Evolutionary conservation across 2,113 vertebrate species (phyloP).

Genomic region (Euleptes europaea): DNA sequence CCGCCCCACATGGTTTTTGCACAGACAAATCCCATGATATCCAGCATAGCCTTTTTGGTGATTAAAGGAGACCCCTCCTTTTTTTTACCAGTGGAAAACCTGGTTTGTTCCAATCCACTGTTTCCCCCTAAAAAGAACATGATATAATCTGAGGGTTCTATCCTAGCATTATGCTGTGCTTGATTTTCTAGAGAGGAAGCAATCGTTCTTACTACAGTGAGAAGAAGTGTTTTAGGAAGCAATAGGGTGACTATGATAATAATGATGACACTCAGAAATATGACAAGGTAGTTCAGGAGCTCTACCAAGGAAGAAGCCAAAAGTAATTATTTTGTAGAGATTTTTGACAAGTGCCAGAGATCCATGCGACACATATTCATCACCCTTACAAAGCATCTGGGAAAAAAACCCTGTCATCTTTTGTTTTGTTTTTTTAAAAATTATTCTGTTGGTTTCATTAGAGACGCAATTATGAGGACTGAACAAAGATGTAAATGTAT

Average conservation of each 20-base stretch:
- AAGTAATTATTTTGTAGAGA: background rate
- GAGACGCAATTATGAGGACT: constrained; percentile 13
- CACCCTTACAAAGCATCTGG: background rate
- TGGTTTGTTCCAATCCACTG: no score
- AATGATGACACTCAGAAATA: background rate
- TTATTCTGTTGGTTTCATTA: background rate
- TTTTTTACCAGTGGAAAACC: no score
- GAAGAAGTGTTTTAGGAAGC: background rate
- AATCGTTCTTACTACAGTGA: background rate
- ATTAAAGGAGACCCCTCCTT: no score
- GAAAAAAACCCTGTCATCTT: background rate
- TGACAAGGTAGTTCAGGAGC: background rate
- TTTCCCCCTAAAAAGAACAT: background rate
- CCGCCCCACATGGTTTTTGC: no score
- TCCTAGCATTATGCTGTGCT: no score
- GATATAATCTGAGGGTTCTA: background rate
- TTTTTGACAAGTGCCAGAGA: background rate
- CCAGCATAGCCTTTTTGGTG: no score
- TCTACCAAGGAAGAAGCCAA: background rate
- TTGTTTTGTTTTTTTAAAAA: no score
- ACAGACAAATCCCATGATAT: no score
- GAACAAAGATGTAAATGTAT: constrained; percentile 7
- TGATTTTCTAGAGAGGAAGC: background rate
- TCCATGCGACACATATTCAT: background rate
- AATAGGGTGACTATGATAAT: background rate